Percentiles rank a stretch among this genome's conserved stretches.
Evolutionary conservation across 2,888 invertebrate species (phyloP).

Genomic region (Pammene aurita): DNA sequence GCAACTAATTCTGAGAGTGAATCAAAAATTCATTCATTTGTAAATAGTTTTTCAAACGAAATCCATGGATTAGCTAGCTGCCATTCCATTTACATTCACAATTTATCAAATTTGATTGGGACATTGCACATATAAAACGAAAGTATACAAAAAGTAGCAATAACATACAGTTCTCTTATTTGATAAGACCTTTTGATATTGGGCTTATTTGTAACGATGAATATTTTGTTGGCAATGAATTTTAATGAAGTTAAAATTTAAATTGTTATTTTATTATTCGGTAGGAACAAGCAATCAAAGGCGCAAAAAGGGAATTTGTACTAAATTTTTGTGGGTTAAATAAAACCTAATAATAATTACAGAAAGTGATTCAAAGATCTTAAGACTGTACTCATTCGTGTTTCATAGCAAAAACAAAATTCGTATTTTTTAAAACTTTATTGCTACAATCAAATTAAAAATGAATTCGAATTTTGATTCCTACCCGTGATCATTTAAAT

Average conservation of each 20-base stretch:
- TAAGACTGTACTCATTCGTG: no score
- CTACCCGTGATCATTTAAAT: no score
- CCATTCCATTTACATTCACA: not conserved
- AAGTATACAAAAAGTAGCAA: not conserved
- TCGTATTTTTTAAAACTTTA: no score
- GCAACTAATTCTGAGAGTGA: no score
- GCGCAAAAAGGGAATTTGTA: not conserved
- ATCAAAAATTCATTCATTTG: not conserved
- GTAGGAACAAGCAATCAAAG: not conserved
- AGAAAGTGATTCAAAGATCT: not conserved
- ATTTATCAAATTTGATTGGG: slow-evolving; percentile 4
- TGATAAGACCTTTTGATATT: not conserved
- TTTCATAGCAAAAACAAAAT: no score
- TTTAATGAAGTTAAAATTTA: slow-evolving; percentile 6
- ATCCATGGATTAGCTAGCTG: not conserved
- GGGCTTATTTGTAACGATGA: not conserved
- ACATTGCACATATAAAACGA: not conserved
- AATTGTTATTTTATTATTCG: slow-evolving; percentile 14
- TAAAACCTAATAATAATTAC: not conserved
- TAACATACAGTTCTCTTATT: not conserved
- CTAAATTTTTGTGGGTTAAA: not conserved
- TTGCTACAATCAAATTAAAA: no score
- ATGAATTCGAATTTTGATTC: no score
- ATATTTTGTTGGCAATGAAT: slow-evolving; percentile 2
- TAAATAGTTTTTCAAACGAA: not conserved